These are phyloP conservation scores for Epinotia brunnichana DNA, from an alignment of 2,888 invertebrate species.

Conservation along the genomic window DNA sequence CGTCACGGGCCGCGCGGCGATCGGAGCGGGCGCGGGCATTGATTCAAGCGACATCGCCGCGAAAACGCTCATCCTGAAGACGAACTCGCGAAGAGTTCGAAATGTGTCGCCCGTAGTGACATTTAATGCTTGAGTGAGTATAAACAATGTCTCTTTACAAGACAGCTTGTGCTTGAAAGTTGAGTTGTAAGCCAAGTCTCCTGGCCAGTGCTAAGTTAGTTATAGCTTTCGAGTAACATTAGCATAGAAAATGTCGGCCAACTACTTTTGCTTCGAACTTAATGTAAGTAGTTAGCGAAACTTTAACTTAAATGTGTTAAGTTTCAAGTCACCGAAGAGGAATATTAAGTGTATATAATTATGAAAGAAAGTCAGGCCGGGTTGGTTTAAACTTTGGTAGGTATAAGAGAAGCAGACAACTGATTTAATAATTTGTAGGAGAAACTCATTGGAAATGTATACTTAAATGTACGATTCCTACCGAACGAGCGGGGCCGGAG, in stretches of 20 bases:
- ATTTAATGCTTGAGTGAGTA: too few species aligned
- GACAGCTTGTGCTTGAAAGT: not conserved
- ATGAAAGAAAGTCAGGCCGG: constrained; percentile 7
- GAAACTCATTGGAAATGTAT: not conserved
- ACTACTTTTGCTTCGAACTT: constrained; percentile 14
- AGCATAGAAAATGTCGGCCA: constrained; percentile 25
- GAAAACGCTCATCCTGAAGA: too few species aligned
- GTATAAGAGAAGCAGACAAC: not conserved
- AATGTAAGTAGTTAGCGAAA: constrained; percentile 12
- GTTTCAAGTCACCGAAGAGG: constrained; percentile 12
- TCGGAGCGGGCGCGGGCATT: too few species aligned
- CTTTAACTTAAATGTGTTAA: constrained; percentile 27
- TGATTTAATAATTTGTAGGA: not conserved
- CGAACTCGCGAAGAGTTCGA: too few species aligned
- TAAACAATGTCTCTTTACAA: constrained; percentile 9
- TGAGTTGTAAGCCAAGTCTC: constrained; percentile 33
- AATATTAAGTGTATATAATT: constrained; percentile 15
- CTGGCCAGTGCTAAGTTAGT: constrained; percentile 6
- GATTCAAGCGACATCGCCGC: too few species aligned
- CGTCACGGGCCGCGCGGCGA: too few species aligned
- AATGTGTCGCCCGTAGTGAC: too few species aligned
- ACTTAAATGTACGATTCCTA: too few species aligned
- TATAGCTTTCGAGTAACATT: constrained; percentile 13
- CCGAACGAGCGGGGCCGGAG: too few species aligned
- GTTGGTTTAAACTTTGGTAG: not conserved